Base-by-base conservation (phyloP, 1,140 invertebrate genomes). In the Thaumetopoea pityocampa region DNA sequence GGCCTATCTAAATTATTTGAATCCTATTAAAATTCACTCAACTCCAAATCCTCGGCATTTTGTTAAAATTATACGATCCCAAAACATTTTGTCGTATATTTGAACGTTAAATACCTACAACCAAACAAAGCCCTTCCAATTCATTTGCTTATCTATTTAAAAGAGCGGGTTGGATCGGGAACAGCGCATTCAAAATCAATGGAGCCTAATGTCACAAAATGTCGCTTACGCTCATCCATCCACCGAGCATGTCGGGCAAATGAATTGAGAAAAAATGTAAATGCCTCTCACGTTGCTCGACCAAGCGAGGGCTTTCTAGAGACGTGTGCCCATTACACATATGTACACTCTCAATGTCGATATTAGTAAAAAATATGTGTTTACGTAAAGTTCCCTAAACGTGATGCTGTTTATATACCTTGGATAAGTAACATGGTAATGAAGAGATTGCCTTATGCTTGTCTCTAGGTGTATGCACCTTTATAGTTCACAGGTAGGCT, bases 61-160 rank as follows among this genome's bases (percentile, higher is more conserved):
- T 38, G 26, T 38, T 29, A 28, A 38, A 38, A 38, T 38, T 38
- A 20, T 29, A 20, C 35, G 35, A 22, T 15, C 36, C 24, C 45
- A 26, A 50, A 55, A 58, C 22, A 49, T 54, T 53, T 43, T 46
- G 26, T 40, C 32, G 40, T 36, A 43, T 43, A 50, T 24, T 8
- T 16, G 16, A 38, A 45, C 24, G 40, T 44, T 51, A 51, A 51
- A 51, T 44, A 44, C 48, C 18, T 35, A 30, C 29, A 41, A 44
- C 20, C 49, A 19, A 35, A 67, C 70, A 67, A 71, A 76, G 49
- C 57, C 37, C 63, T 80, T 80, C 79, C 79, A 77, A 80, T 76
- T 81, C 77, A 76, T 82, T 82, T 73, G 67, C 63, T 79, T 83
- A 80, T 80, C 76, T 83, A 56, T 80, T 79, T 78, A 79, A 81